Base-by-base conservation (phyloP, 2,797 vertebrate genomes). In the Rhynchotus rufescens region DNA sequence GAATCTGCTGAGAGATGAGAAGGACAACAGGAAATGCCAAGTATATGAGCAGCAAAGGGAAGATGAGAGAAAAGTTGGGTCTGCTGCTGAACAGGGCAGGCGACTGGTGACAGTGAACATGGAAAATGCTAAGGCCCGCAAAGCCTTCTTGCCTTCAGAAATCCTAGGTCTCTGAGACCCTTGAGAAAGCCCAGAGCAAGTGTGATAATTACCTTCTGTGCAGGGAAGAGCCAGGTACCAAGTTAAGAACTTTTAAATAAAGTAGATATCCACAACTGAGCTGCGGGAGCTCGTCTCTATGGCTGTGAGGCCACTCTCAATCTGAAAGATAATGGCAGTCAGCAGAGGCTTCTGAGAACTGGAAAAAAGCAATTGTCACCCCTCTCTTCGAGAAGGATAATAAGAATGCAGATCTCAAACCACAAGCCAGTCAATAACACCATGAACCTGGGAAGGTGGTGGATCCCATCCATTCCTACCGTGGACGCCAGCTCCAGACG, bases 171-270 rank as follows among this genome's bases (percentile, higher is more conserved):
- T 73, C 36, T 73, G 36, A 83, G 42, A 9, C 13, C 1, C 3
- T 3, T 26, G 28, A 49, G 13, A 74, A 87, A 28, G 12, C 19
- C 57, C 56, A 68, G 49, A 68, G 19, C 12, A 40, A 28, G 12
- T 23, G n/a, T 23, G n/a, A 5, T 10, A 75, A 44, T 77, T 30
- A 32, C 6, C 8, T 12, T 72, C 4, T 6, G 6, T 12, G 4
- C 56, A 56, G 1, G 26, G 26, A 26, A 26, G 49, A 26, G 4
- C 1, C 15, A n/a, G 28, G 4, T 1, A 64, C 1, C 4, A 1
- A 0, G 0, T 49, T 44, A 32, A 56, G 9, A 10, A 3, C 9
- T 30, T 40, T 44, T 71, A 32, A 51, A 87, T 80, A 52, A 47
- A 26, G 7, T 54, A 54, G 11, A 7, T 26, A 9, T 15, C 3